Evolutionary conservation across 2,888 invertebrate species (phyloP).

Genomic region (Drosophila quasianomalipes): DNA sequence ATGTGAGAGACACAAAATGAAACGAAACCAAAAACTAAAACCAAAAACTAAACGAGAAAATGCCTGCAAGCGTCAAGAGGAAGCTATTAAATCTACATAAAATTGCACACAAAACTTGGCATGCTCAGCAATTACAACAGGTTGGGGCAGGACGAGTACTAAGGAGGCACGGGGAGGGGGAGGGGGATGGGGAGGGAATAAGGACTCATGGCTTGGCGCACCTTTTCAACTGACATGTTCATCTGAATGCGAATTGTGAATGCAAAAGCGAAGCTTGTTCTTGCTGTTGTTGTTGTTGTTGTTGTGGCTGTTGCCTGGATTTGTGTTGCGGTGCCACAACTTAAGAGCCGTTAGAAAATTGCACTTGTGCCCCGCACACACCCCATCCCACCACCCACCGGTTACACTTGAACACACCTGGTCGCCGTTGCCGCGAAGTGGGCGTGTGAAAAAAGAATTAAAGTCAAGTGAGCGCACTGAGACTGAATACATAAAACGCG

Average conservation of each 20-base stretch:
- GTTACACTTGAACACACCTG: conserved; percentile 3
- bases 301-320: conserved; percentile 17
- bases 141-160: conserved; percentile 37
- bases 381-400: not conserved
- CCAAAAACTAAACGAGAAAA: conserved; percentile 12
- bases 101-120: conserved; percentile 77
- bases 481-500: conserved; percentile 79
- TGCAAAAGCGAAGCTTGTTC: conserved; percentile 15
- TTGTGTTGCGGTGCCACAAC: conserved; percentile 53
- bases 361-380: conserved; percentile 54
- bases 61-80: conserved; percentile 64
- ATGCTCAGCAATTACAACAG: conserved; percentile 79
- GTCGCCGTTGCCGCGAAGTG: conserved; percentile 49
- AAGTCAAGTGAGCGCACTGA: conserved; percentile 82
- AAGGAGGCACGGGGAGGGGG: too few species aligned
- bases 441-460: conserved; percentile 81
- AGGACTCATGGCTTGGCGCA: conserved; percentile 49
- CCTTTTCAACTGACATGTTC: conserved; percentile 77
- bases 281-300: conserved; percentile 28
- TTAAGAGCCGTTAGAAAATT: conserved; percentile 79
- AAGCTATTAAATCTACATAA: conserved; percentile 81
- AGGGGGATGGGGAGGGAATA: not conserved
- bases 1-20: conserved; percentile 69
- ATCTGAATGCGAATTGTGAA: conserved; percentile 70
- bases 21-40: conserved; percentile 29